These are phyloP conservation scores for Argyrosomus japonicus DNA, from an alignment of 2,113 vertebrate species.

Conservation along the genomic window DNA sequence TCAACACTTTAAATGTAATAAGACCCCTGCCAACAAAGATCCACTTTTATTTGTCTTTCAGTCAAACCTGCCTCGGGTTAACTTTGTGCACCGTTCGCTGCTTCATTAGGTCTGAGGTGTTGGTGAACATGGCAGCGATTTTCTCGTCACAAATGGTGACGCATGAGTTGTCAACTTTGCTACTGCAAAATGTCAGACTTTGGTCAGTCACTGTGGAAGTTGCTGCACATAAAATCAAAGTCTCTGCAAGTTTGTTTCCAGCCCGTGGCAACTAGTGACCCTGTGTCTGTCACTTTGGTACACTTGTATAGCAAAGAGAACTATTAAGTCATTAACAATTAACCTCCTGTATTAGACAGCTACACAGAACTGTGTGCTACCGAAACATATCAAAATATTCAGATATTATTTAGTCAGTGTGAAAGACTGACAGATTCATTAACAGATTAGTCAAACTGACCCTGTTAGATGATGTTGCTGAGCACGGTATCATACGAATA, in stretches of 20 bases:
- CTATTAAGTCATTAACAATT: too few species aligned
- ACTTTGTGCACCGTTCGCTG: background rate
- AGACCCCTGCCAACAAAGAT: background rate
- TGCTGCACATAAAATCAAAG: background rate
- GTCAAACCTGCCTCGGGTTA: slow-evolving; percentile 27
- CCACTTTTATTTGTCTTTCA: slow-evolving; percentile 7
- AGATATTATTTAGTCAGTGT: background rate
- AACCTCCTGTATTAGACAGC: background rate
- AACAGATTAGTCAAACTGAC: background rate
- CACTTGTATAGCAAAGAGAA: background rate
- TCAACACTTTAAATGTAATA: background rate
- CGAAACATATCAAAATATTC: too few species aligned
- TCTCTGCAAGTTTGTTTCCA: background rate
- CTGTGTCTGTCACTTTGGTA: background rate
- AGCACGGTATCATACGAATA: background rate
- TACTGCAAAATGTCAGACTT: slow-evolving; percentile 34
- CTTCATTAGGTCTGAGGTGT: slow-evolving; percentile 19
- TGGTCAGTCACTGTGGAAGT: background rate
- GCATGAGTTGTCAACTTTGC: slow-evolving; percentile 6
- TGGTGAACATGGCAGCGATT: slow-evolving; percentile 22
- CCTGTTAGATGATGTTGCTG: background rate
- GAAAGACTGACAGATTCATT: background rate
- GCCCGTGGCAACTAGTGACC: background rate
- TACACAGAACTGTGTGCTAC: too few species aligned
- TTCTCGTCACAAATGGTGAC: slow-evolving; percentile 21